Evolutionary conservation across 2,888 invertebrate species (phyloP).

Genomic region (Mimas tiliae): DNA sequence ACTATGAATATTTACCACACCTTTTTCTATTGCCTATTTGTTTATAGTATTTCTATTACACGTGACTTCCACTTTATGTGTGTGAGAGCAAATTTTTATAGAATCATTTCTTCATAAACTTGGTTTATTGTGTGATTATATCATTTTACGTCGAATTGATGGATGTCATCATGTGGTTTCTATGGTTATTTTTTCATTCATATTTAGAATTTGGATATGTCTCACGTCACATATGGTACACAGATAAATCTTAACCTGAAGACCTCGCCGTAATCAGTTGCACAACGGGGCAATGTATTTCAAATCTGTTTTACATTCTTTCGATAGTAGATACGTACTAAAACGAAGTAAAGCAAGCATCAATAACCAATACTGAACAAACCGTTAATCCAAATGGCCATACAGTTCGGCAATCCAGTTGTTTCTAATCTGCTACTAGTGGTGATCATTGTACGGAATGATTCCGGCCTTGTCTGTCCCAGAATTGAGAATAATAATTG

Average conservation of each 20-base stretch:
- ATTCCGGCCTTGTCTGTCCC: conserved; percentile 65
- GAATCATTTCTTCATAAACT: no score
- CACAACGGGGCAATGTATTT: not conserved
- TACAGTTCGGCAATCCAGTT: conserved; percentile 9
- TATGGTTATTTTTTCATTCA: not conserved
- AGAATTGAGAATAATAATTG: conserved; percentile 77
- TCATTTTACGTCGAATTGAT: not conserved
- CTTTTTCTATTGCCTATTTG: not conserved
- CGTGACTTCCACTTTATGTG: conserved; percentile 7
- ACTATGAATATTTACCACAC: conserved; percentile 13
- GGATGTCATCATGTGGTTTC: not conserved
- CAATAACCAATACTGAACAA: not conserved
- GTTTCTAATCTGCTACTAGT: conserved; percentile 11
- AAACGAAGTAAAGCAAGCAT: no score
- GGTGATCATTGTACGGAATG: conserved; percentile 51
- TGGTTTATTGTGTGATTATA: not conserved
- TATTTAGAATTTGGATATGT: not conserved
- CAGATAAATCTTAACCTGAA: no score
- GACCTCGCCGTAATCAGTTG: no score
- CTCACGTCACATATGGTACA: not conserved
- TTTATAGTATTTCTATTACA: conserved; percentile 4
- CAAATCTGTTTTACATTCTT: not conserved
- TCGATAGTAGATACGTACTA: not conserved
- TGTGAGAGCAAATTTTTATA: not conserved
- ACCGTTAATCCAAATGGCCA: conserved; percentile 17